These are phyloP conservation scores for Mormyrops boulengeri DNA, from an alignment of 2,797 vertebrate species.

Conservation along the genomic window DNA sequence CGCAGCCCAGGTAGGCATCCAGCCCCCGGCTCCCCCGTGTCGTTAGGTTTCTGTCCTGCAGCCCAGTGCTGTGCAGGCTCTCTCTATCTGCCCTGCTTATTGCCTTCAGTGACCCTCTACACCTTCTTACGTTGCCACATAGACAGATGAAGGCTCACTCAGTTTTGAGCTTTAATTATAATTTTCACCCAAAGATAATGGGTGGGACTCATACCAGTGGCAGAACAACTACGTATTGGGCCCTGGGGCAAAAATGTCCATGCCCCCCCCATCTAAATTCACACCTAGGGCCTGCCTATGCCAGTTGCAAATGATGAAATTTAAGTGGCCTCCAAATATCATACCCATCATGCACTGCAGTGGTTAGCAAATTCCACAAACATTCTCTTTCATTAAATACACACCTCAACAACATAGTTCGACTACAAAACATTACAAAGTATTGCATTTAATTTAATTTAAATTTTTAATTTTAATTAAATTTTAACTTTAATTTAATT, in stretches of 20 bases:
- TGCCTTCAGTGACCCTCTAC: background rate
- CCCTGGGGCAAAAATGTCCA: background rate
- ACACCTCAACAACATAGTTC: background rate
- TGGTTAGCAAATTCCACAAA: background rate
- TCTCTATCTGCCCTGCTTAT: background rate
- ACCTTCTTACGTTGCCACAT: background rate
- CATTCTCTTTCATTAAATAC: background rate
- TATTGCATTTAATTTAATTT: background rate
- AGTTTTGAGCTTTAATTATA: background rate
- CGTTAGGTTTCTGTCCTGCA: background rate
- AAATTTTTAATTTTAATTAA: too few relatives aligned
- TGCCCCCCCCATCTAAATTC: background rate
- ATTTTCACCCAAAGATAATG: background rate
- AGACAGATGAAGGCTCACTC: background rate
- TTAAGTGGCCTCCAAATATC: background rate
- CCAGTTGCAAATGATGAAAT: background rate
- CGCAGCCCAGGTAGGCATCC: slow-evolving; percentile 24
- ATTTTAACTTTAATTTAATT: too few relatives aligned
- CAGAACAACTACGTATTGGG: background rate
- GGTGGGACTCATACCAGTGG: background rate
- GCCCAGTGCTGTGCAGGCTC: background rate
- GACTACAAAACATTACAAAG: background rate
- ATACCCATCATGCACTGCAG: background rate
- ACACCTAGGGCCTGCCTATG: background rate
- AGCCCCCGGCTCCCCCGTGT: background rate